Percentiles rank a stretch among this genome's conserved stretches.
These are phyloP conservation scores for Turritopsis rubra DNA, from an alignment of 30 jellyfish, hydroid and myxozoan species.

Conservation along the genomic window DNA sequence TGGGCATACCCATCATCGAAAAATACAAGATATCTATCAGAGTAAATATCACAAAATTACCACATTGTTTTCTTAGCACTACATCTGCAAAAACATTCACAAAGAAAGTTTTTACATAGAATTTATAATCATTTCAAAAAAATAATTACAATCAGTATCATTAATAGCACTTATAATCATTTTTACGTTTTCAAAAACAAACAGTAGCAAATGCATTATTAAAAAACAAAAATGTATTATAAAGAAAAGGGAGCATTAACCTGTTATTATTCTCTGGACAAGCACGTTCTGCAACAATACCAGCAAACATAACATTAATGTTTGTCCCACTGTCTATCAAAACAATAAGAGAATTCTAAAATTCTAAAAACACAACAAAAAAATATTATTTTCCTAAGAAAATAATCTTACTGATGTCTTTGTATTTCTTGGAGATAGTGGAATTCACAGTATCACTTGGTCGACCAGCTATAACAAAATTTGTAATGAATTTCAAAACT, in stretches of 20 bases:
- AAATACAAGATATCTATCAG: conserved; percentile 53
- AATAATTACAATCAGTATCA: too few species aligned
- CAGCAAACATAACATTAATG: conserved; percentile 65
- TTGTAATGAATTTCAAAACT: neutral
- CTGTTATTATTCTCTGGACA: conserved; percentile 68
- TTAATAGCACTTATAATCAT: too few species aligned
- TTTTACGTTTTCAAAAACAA: too few species aligned
- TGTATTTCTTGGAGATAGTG: conserved; percentile 48
- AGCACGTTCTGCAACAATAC: conserved; percentile 70
- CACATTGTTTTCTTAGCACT: neutral
- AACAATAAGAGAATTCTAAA: neutral
- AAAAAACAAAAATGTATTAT: neutral
- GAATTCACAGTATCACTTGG: conserved; percentile 86
- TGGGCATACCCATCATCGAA: conserved; percentile 87
- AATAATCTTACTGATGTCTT: conserved; percentile 43
- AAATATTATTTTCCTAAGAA: neutral
- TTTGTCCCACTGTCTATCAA: conserved; percentile 23
- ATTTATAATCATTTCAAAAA: too few species aligned
- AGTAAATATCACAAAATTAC: neutral
- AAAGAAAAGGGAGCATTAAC: conserved; percentile 32
- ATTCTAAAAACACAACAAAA: neutral
- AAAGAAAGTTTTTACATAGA: too few species aligned
- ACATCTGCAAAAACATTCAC: neutral
- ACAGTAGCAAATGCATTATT: too few species aligned
- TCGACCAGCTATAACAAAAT: conserved; percentile 51